These are phyloP conservation scores for Drosophila conformis DNA, from an alignment of 2,888 invertebrate genomes.

Conservation along the genomic window DNA sequence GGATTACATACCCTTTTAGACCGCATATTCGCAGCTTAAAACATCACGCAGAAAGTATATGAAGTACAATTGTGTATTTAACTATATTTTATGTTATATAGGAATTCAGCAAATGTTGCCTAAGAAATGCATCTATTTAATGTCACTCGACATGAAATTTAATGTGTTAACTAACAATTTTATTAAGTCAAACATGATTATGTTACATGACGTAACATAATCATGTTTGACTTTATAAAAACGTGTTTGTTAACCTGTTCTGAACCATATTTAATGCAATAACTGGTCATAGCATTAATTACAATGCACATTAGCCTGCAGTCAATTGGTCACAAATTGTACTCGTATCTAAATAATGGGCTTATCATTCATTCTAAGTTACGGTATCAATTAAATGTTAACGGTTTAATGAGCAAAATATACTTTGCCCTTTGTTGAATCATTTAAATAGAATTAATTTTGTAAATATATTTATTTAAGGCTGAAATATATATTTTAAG, in stretches of 20 bases:
- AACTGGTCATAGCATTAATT: slow-evolving; percentile 1
- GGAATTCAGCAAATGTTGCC: not conserved
- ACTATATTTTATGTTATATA: not conserved
- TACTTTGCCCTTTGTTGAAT: not conserved
- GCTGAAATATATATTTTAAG: not conserved
- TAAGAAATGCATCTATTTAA: not conserved
- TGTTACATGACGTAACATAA: too few species aligned
- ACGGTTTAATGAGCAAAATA: not conserved
- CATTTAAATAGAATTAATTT: not conserved
- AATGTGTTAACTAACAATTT: not conserved
- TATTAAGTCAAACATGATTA: too few species aligned
- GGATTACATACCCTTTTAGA: not conserved
- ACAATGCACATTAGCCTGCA: not conserved
- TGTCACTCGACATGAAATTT: too few species aligned
- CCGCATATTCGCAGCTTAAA: not conserved
- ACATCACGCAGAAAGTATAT: not conserved
- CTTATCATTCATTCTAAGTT: not conserved
- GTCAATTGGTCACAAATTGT: not conserved
- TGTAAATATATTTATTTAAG: not conserved
- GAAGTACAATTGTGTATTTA: not conserved
- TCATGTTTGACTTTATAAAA: not conserved
- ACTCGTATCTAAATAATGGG: not conserved
- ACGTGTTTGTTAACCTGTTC: not conserved
- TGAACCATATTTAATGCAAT: not conserved
- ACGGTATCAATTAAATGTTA: not conserved